Conservation (phyloP, 2,797 vertebrate genomes). For the Microctenopoma lineatum region DNA sequence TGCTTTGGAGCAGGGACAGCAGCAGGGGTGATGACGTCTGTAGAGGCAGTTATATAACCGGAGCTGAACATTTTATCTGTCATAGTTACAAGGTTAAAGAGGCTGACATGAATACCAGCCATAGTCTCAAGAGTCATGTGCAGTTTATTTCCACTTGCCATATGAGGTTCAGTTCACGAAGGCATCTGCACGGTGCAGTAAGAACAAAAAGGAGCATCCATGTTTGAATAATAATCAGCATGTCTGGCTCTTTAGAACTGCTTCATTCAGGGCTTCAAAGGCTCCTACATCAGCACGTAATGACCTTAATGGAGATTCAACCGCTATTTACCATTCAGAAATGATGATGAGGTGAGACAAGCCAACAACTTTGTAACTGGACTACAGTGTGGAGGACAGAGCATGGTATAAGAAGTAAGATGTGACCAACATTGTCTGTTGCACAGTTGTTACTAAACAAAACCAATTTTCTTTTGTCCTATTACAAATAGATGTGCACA, state of each 20-base stretch:
- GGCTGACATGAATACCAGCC: constrained; percentile 79
- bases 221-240: constrained; percentile 24
- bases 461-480: not conserved
- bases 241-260: constrained; percentile 12
- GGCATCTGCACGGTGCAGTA: not conserved
- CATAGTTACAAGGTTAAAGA: constrained; percentile 79
- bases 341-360: not conserved
- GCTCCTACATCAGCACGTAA: not conserved
- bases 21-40: constrained; percentile 75
- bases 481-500: no score
- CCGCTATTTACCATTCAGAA: constrained; percentile 1
- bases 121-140: constrained; percentile 79
- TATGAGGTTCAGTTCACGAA: constrained; percentile 31
- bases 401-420: not conserved
- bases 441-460: not conserved
- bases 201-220: constrained; percentile 1
- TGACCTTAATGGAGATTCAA: not conserved
- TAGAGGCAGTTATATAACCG: constrained; percentile 79
- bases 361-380: not conserved
- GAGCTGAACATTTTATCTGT: constrained; percentile 82
- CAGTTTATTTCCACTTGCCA: constrained; percentile 62
- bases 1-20: constrained; percentile 69
- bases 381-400: not conserved
- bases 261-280: constrained; percentile 11
- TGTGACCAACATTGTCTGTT: not conserved